These are phyloP conservation scores for Pantherophis alleghaniensis DNA, from an alignment of 2,797 vertebrate genomes.

Conservation along the genomic window DNA sequence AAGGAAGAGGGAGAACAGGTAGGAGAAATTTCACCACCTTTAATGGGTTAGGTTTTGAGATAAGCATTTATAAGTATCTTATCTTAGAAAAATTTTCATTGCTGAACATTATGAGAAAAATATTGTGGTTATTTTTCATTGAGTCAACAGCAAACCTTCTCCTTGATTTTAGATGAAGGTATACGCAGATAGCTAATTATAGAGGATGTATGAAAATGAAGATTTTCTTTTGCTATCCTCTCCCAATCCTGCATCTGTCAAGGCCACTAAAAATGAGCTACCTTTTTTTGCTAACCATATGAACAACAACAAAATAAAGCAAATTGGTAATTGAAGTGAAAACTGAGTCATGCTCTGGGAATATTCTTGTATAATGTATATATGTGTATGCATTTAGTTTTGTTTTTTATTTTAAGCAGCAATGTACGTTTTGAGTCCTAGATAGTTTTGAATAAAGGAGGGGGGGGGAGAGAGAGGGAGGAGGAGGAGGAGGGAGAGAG, in stretches of 20 bases:
- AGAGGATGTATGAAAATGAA: neutral
- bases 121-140: neutral
- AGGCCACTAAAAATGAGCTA: neutral
- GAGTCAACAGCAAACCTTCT: neutral
- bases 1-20: neutral
- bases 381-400: neutral
- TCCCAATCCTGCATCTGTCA: constrained; percentile 5
- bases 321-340: constrained; percentile 8
- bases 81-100: neutral
- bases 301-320: constrained; percentile 18
- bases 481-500: too few species aligned
- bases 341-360: constrained; percentile 16
- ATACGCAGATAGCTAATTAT: neutral
- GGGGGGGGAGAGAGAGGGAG: neutral
- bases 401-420: neutral
- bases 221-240: neutral
- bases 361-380: neutral
- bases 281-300: constrained; percentile 14
- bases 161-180: neutral
- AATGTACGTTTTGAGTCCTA: neutral
- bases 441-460: constrained; percentile 11
- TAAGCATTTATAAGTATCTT: neutral
- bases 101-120: neutral
- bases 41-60: neutral
- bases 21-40: neutral